Conservation (phyloP, 2,888 invertebrate genomes). For the Mythimna pallens region DNA sequence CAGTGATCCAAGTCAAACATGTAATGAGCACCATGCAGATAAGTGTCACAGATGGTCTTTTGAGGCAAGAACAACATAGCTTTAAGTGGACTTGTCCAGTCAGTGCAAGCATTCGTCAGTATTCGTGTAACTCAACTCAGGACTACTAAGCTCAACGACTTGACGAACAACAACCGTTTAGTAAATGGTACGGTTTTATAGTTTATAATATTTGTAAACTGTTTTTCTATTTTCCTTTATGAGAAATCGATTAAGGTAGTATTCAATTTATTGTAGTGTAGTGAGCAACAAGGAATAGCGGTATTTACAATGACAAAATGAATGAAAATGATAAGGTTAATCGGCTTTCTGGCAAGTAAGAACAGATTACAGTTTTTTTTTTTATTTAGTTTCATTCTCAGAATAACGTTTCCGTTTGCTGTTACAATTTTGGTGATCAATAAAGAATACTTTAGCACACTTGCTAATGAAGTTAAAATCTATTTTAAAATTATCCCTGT, state of each 20-base stretch:
- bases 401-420: neutral
- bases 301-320: neutral
- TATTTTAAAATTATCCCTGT: neutral
- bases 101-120: too few relatives aligned
- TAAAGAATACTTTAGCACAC: too few relatives aligned
- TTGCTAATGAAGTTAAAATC: too few relatives aligned
- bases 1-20: too few relatives aligned
- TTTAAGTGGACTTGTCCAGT: too few relatives aligned
- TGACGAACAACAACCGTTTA: neutral
- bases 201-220: neutral
- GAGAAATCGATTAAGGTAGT: neutral
- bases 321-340: neutral
- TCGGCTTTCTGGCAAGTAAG: constrained; percentile 5
- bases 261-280: neutral
- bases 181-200: neutral
- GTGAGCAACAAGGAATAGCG: too few relatives aligned
- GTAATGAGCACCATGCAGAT: too few relatives aligned
- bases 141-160: too few relatives aligned
- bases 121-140: too few relatives aligned
- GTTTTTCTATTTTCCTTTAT: neutral
- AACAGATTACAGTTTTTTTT: neutral
- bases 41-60: too few relatives aligned
- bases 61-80: too few relatives aligned
- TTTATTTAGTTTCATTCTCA: neutral
- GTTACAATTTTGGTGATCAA: neutral